Conservation (phyloP, 2,113 vertebrate species). For the Prionailurus viverrinus region DNA sequence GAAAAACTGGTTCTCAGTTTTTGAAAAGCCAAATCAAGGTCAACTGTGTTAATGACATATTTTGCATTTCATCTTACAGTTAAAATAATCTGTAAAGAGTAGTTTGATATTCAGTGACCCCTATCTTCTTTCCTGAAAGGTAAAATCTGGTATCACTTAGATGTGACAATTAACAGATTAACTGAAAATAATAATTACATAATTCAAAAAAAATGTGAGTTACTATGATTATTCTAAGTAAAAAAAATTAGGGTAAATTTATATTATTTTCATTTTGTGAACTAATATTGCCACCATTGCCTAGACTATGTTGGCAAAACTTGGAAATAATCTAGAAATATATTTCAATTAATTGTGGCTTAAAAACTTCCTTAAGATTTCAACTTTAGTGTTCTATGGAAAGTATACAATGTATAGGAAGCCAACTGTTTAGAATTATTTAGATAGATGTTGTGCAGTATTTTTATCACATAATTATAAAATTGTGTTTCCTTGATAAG, state of each 20-base stretch:
- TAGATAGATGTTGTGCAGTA: background rate
- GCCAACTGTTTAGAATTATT: background rate
- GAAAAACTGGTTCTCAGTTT: background rate
- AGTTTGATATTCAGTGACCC: background rate
- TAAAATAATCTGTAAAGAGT: background rate
- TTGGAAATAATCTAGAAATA: background rate
- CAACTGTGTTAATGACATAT: background rate
- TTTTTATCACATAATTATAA: background rate
- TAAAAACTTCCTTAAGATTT: constrained; percentile 14
- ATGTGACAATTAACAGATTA: background rate
- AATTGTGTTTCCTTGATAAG: background rate
- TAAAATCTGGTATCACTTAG: background rate
- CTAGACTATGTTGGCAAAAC: background rate
- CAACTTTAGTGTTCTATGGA: background rate
- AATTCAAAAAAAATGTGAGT: background rate
- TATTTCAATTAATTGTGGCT: background rate
- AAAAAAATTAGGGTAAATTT: background rate
- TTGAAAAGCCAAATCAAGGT: background rate
- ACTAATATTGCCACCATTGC: background rate
- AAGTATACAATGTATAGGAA: background rate
- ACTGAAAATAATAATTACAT: background rate
- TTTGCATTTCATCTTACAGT: background rate
- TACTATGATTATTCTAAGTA: background rate
- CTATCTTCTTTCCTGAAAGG: background rate
- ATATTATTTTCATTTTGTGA: background rate